phyloP scores from a whole-genome alignment of 2,888 invertebrate genomes.

The Pecten maximus region DNA sequence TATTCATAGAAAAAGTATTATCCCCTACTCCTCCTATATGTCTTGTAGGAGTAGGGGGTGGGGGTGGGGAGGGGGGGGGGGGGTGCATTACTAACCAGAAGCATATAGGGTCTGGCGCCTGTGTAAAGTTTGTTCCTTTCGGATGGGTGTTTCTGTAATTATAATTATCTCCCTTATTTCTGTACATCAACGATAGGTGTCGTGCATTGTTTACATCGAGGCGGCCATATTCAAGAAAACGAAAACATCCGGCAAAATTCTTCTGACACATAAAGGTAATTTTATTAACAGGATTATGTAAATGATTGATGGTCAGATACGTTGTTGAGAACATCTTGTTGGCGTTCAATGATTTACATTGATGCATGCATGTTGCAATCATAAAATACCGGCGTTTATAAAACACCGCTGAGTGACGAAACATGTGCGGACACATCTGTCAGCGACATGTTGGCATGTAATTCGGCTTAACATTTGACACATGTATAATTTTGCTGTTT shows the following conservation, averaged over 20 bases:
- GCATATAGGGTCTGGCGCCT: too few relatives aligned
- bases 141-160: too few relatives aligned
- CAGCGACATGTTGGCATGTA: background rate
- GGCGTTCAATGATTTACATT: background rate
- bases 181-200: background rate
- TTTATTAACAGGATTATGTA: background rate
- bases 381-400: background rate
- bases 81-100: too few relatives aligned
- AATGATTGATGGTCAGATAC: background rate
- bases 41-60: too few relatives aligned
- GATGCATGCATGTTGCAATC: background rate
- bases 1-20: too few relatives aligned
- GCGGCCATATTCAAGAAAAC: constrained; percentile 35
- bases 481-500: background rate
- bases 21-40: too few relatives aligned
- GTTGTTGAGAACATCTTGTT: background rate
- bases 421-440: constrained; percentile 30
- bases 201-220: constrained; percentile 29
- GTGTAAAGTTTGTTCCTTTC: too few relatives aligned
- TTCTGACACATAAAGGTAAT: background rate
- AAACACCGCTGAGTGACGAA: background rate
- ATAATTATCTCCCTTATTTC: background rate
- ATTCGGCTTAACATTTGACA: background rate
- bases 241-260: background rate
- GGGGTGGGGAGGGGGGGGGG: too few relatives aligned